Conservation (phyloP, 2,888 invertebrate species). For the Rhagium mordax region DNA sequence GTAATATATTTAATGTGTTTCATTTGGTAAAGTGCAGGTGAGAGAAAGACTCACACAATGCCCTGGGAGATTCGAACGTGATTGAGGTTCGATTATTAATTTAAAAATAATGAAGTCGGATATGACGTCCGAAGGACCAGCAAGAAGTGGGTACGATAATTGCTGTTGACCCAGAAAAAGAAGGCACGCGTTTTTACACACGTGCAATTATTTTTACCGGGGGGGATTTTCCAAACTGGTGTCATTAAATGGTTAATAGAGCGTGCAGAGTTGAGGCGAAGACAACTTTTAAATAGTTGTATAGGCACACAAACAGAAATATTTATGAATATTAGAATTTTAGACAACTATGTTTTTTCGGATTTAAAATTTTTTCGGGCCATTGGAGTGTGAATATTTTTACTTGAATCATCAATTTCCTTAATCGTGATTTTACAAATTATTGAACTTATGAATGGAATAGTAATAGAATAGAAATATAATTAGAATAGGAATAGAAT, state of each 20-base stretch:
- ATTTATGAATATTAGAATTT: background rate
- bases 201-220: background rate
- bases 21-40: background rate
- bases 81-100: background rate
- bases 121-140: background rate
- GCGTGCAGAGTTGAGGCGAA: background rate
- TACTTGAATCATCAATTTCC: no score
- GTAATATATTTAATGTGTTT: background rate
- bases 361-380: no score
- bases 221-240: background rate
- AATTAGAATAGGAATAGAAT: no score
- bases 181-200: background rate
- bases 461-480: no score
- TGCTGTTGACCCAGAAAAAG: background rate
- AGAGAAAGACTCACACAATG: background rate
- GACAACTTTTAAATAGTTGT: background rate
- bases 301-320: background rate
- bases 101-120: background rate
- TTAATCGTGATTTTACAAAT: no score
- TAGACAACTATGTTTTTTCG: no score
- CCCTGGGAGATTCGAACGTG: background rate
- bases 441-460: no score
- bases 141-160: background rate
- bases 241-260: background rate
- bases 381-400: no score